These are phyloP conservation scores for Myotis yumanensis DNA, from an alignment of 2,113 vertebrate genomes.

Conservation along the genomic window DNA sequence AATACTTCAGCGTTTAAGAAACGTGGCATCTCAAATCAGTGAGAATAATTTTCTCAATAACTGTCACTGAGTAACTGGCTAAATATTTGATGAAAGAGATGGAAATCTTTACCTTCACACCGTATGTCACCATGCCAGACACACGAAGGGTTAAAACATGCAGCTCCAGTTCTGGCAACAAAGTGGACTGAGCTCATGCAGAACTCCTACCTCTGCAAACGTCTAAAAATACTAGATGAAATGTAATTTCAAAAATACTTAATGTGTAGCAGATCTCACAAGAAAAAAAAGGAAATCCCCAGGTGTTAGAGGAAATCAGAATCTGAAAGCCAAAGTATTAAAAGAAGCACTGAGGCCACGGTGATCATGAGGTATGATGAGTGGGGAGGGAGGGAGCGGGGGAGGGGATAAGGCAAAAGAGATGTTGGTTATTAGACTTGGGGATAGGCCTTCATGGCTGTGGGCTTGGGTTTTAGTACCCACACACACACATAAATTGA, in stretches of 20 bases:
- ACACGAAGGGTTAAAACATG: slow-evolving; percentile 38
- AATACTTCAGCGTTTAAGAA: slow-evolving; percentile 40
- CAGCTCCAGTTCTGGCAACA: slow-evolving; percentile 24
- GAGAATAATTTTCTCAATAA: slow-evolving; percentile 38
- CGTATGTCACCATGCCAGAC: slow-evolving; percentile 33
- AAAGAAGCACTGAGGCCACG: neutral
- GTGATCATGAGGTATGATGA: neutral
- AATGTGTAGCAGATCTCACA: slow-evolving; percentile 35
- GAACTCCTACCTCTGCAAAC: neutral
- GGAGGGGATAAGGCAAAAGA: neutral
- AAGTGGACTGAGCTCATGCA: slow-evolving; percentile 42
- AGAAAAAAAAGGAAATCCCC: slow-evolving; percentile 40
- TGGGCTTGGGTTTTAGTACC: neutral
- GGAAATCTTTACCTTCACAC: slow-evolving; percentile 59
- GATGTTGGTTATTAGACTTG: neutral
- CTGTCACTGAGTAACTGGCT: slow-evolving; percentile 29
- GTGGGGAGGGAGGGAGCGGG: neutral
- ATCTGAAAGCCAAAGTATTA: neutral
- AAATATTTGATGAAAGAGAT: neutral
- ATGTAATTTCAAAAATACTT: slow-evolving; percentile 21
- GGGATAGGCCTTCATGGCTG: neutral
- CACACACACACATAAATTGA: neutral
- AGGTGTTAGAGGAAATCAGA: neutral
- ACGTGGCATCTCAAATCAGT: slow-evolving; percentile 14
- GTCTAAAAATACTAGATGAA: slow-evolving; percentile 36